Conservation (phyloP, 2,797 vertebrate genomes). For the Artibeus lituratus region DNA sequence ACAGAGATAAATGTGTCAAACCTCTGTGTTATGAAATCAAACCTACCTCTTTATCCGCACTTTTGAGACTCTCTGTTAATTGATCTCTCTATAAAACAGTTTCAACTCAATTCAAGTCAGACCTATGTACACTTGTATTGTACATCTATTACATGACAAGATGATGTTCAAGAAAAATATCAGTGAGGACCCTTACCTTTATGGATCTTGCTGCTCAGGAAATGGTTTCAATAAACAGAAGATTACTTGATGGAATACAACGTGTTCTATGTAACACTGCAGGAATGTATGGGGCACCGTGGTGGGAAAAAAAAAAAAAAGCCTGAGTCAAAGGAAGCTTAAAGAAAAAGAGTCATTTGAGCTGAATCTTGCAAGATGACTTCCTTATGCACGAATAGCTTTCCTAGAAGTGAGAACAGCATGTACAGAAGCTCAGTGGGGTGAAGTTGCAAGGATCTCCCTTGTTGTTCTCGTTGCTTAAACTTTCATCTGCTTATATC, state of each 20-base stretch:
- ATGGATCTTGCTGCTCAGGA: not conserved
- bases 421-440: not conserved
- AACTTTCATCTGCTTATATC: not conserved
- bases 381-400: not conserved
- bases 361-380: not conserved
- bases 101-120: not conserved
- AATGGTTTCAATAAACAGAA: not conserved
- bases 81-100: not conserved
- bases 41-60: not conserved
- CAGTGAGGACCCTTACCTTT: not conserved
- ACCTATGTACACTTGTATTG: not conserved
- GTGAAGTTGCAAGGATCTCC: not conserved
- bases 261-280: not conserved
- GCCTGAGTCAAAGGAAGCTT: not conserved
- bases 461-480: not conserved
- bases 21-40: not conserved
- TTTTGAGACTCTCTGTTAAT: not conserved
- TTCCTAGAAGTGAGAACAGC: not conserved
- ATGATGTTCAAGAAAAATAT: not conserved
- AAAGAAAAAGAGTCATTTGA: not conserved
- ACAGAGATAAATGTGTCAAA: not conserved
- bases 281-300: not conserved
- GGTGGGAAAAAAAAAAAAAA: not conserved
- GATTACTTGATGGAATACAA: not conserved
- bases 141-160: not conserved